Conservation (phyloP, 2,113 vertebrate genomes). For the Toxotes jaculatrix region DNA sequence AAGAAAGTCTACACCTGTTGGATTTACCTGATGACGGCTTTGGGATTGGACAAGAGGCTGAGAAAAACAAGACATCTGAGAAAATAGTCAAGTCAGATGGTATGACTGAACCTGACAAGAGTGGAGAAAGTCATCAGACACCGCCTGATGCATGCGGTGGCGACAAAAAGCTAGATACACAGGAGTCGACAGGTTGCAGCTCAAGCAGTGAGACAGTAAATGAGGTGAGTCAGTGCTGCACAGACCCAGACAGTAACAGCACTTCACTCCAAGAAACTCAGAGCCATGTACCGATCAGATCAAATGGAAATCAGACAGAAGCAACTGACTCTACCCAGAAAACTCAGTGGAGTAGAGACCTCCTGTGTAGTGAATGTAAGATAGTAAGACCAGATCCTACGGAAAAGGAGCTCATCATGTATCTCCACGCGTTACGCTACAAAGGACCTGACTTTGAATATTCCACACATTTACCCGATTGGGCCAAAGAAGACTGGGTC, state of each 20-base stretch:
- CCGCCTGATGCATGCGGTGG: not conserved
- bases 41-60: constrained; percentile 19
- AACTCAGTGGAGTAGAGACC: constrained; percentile 75
- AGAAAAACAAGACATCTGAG: not conserved
- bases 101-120: not conserved
- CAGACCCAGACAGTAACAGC: not conserved
- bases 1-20: constrained; percentile 88
- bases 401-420: constrained; percentile 94
- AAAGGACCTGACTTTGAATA: constrained; percentile 96
- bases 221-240: not conserved
- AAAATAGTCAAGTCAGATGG: not conserved
- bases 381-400: constrained; percentile 88
- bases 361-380: constrained; percentile 91
- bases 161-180: not conserved
- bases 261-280: not conserved
- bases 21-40: constrained; percentile 74
- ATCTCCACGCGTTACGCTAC: constrained; percentile 93
- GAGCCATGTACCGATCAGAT: not conserved
- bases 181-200: not conserved
- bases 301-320: constrained; percentile 19
- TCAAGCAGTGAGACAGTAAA: not conserved
- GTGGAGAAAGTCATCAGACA: constrained; percentile 1
- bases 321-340: not conserved
- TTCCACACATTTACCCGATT: constrained; percentile 89
- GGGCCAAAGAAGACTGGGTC: constrained; percentile 94